Base-by-base conservation (phyloP, 2,888 invertebrate species). In the Polylopha cassiicola region DNA sequence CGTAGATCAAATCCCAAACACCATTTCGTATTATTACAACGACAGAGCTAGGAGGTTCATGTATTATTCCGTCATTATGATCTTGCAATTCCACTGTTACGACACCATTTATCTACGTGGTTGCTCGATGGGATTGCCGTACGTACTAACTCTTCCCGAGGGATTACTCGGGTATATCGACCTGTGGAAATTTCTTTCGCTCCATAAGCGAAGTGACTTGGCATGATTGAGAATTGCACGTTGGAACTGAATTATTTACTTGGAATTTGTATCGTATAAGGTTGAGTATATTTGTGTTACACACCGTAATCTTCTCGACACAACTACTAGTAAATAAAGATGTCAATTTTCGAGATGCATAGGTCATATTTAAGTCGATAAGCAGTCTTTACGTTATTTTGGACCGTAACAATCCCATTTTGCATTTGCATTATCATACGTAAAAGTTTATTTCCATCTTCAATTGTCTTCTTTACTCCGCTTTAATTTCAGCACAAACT, bases 1-100 rank as follows among this genome's bases (percentile, higher is more conserved):
- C n/a, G n/a, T n/a, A 21, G 23, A 15, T 14, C 7, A 2, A 21
- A 27, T 34, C 3, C 39, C 16, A 7, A 33, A 29, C 24, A 24
- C 20, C 23, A 34, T 11, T 2, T 4, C 32, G n/a, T 9, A 8
- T 30, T 13, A 30, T 6, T 28, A 8, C 15, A 27, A 21, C 33
- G 33, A 34, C 22, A 20, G 14, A 10, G 11, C 32, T n/a, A 15
- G 18, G 9, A 23, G 28, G 39, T 34, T 41, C 29, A 41, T 41
- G 39, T 34, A 41, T 41, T 41, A 41, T 33, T 42, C 37, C 8
- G 26, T 33, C 33, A 32, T 33, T 33, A 44, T 36, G 39, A 17
- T 32, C 28, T 15, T 10, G 43, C 38, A 17, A 29, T 43, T 37
- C 37, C 34, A 32, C 16, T n/a, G 38, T 44, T 46, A 48, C 28